Evolutionary conservation across 2,797 vertebrate genomes (phyloP).

Genomic region (Pampus argenteus): DNA sequence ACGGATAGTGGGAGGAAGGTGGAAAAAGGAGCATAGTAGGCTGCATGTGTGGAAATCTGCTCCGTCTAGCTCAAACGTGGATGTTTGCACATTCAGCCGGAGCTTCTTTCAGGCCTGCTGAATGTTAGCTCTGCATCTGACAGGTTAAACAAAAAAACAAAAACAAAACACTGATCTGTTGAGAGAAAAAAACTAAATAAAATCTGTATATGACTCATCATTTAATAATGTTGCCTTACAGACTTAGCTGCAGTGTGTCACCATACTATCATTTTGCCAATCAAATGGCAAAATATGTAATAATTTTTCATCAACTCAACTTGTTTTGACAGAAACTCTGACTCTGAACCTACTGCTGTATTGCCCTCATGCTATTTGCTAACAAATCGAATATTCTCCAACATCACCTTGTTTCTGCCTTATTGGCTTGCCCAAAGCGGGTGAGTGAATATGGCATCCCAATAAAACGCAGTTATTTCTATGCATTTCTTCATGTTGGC

Average conservation of each 20-base stretch:
- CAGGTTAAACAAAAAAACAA: conserved; percentile 25
- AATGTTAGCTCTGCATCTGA: conserved; percentile 26
- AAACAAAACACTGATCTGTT: conserved; percentile 7
- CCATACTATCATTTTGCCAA: conserved; percentile 1
- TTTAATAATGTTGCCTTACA: not conserved
- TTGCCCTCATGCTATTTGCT: not conserved
- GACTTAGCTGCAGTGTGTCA: not conserved
- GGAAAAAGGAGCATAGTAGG: conserved; percentile 48
- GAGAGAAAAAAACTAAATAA: not conserved
- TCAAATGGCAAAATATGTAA: not conserved
- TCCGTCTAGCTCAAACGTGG: conserved; percentile 39
- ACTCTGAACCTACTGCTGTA: not conserved
- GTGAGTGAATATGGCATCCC: not conserved
- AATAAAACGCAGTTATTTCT: conserved; percentile 20
- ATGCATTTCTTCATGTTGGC: not conserved
- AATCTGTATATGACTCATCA: conserved; percentile 29
- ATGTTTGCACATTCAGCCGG: conserved; percentile 37
- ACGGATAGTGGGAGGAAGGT: conserved; percentile 60
- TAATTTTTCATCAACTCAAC: not conserved
- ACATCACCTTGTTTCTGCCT: not conserved
- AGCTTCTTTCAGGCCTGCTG: conserved; percentile 26
- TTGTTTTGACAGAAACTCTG: not conserved
- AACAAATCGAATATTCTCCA: conserved; percentile 4
- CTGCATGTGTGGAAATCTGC: conserved; percentile 51
- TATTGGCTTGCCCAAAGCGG: conserved; percentile 4